Base-by-base conservation (phyloP, 2,113 vertebrate species). In the Plotosus lineatus region DNA sequence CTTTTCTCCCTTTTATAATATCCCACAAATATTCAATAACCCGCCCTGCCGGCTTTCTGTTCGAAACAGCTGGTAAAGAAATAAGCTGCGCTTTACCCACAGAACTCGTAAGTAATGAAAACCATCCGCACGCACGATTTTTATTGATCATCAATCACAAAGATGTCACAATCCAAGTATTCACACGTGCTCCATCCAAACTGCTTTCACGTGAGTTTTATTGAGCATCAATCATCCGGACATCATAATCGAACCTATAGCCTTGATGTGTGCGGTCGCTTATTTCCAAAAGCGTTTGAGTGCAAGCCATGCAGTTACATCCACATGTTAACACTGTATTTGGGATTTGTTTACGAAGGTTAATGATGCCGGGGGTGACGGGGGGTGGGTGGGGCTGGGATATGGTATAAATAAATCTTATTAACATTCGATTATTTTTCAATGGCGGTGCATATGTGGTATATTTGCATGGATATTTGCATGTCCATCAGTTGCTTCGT, bases 91-190 rank as follows among this genome's bases (percentile, higher is more conserved):
- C 88, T 84, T 28, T 89, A 88, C 87, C 88, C 86, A 88, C 85
- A 88, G 87, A 91, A 83, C 83, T 88, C 86, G 88, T 85, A 86
- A 40, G 80, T 93, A 93, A 94, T 93, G 85, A 89, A 92, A 93
- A 91, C 90, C 93, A 93, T 88, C 86, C 88, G 86, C 88, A 88
- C 87, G 77, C 82, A 84, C 55, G 86, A 6, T 83, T 91, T 91
- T 90, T 88, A 91, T 87, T 91, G 87, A 84, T 81, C 88, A 81
- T 91, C 91, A 92, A 92, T 92, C 91, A 92, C 90, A 80, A 69
- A 69, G 66, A 75, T 66, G 78, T 85, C 85, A 84, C 77, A 76
- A 51, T 69, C 51, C 36, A 83, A 73, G 61, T 79, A 61, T 75
- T 80, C 65, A 36, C 38, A 55, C 69, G 66, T 72, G 42, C 42